phyloP scores from a whole-genome alignment of 2,113 vertebrate genomes.

The Malurus alboscapulatus region DNA sequence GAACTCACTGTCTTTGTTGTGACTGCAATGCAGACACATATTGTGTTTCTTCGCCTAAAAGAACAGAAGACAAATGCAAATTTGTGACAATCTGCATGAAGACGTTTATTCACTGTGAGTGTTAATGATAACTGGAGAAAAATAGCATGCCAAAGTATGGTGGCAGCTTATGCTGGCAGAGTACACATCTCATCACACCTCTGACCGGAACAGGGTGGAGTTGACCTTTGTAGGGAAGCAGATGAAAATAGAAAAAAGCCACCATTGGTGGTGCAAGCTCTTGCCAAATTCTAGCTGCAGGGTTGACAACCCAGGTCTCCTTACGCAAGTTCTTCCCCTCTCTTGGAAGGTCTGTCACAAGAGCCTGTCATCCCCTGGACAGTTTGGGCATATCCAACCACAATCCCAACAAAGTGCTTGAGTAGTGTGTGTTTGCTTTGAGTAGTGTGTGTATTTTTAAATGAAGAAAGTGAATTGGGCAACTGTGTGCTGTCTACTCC shows the following conservation, averaged over 20 bases:
- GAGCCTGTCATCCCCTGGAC: neutral
- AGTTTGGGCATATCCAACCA: neutral
- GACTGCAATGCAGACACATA: slow-evolving; percentile 36
- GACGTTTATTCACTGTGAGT: slow-evolving; percentile 38
- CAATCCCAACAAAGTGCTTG: rapidly evolving
- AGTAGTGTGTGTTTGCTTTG: too few species aligned
- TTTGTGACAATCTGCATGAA: slow-evolving; percentile 6
- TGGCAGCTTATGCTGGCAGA: slow-evolving; percentile 39
- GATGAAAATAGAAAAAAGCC: slow-evolving; percentile 4
- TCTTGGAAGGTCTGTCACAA: neutral
- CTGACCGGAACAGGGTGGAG: slow-evolving; percentile 25
- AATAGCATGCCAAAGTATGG: slow-evolving; percentile 31
- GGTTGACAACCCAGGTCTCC: neutral
- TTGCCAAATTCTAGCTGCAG: rapidly evolving
- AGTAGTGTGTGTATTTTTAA: neutral
- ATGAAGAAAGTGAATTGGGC: neutral
- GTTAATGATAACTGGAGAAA: slow-evolving; percentile 46
- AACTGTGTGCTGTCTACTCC: neutral
- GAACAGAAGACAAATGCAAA: slow-evolving; percentile 42
- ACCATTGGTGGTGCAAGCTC: neutral
- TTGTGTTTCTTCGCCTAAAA: slow-evolving; percentile 26
- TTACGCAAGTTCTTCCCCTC: neutral
- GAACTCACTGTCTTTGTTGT: slow-evolving; percentile 51
- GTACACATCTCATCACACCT: slow-evolving; percentile 36
- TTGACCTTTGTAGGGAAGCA: neutral